A percentile compares a stretch with the other conserved stretches of the same genome.
phyloP scores from a whole-genome alignment of 1,140 invertebrate species.

The Temnothorax nylanderi region DNA sequence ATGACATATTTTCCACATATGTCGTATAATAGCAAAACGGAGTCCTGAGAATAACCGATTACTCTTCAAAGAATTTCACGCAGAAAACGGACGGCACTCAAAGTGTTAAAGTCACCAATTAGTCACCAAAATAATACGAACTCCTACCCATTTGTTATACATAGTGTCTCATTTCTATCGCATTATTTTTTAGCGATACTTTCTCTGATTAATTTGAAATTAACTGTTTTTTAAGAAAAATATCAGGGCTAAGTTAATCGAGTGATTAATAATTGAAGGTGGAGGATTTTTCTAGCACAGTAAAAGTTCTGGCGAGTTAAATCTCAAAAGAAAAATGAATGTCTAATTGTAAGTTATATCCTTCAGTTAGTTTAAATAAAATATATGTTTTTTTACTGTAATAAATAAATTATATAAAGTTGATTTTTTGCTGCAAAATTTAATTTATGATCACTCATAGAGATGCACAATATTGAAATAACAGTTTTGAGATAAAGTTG shows the following conservation, averaged over 20 bases:
- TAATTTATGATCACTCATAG: neutral
- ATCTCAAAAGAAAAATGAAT: neutral
- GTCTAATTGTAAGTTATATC: neutral
- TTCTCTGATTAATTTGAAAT: slow-evolving; percentile 2
- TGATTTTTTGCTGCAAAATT: neutral
- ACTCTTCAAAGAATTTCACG: neutral
- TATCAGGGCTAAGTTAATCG: neutral
- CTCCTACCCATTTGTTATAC: neutral
- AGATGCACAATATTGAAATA: neutral
- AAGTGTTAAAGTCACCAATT: slow-evolving; percentile 15
- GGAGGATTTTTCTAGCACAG: too few species aligned
- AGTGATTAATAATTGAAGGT: neutral
- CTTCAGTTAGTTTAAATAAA: neutral
- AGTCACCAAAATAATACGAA: slow-evolving; percentile 4
- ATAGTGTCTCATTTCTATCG: neutral
- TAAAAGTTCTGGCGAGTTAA: neutral
- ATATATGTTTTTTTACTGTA: neutral
- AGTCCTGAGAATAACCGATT: neutral
- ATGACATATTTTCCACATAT: neutral
- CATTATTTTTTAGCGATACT: slow-evolving; percentile 7
- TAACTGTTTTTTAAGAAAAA: neutral
- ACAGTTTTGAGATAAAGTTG: neutral
- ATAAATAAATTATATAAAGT: neutral
- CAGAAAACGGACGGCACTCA: neutral
- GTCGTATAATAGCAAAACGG: neutral